A percentile compares a stretch with the other conserved stretches of the same genome.
Evolutionary conservation across 2,113 vertebrate genomes (phyloP).

Genomic region (Hemibates koningsi): DNA sequence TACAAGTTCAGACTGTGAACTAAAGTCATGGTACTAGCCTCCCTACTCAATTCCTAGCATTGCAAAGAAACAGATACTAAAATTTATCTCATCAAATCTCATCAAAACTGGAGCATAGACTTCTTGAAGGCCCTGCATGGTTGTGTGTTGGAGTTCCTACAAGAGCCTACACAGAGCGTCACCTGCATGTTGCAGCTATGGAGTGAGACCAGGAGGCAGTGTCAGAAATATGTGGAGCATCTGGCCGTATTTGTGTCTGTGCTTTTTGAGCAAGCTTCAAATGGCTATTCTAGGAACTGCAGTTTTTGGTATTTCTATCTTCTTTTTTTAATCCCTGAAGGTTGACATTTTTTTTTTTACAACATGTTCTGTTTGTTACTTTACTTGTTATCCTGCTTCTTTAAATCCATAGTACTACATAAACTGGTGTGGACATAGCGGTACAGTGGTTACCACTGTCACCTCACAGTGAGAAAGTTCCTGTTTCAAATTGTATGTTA

Average conservation of each 20-base stretch:
- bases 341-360: not conserved
- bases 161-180: not conserved
- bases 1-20: not conserved
- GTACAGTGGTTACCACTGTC: not conserved
- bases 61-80: not conserved
- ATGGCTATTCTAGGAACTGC: not conserved
- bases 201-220: not conserved
- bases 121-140: not conserved
- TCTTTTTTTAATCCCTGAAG: not conserved
- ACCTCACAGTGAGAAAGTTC: not conserved
- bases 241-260: not conserved
- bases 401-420: not conserved
- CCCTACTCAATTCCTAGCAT: not conserved
- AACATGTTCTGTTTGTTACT: not conserved
- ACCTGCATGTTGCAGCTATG: not conserved
- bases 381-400: not conserved
- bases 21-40: not conserved
- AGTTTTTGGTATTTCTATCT: not conserved
- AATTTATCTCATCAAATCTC: not conserved
- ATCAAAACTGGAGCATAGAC: not conserved
- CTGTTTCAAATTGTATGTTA: accelerated
- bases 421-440: not conserved
- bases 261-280: not conserved
- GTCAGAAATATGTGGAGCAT: not conserved
- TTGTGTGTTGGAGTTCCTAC: not conserved